Percentiles rank a stretch among this genome's conserved stretches.
Conservation (phyloP, 37 sponge, comb jelly and placozoan genomes). For the Halichondria panicea region DNA sequence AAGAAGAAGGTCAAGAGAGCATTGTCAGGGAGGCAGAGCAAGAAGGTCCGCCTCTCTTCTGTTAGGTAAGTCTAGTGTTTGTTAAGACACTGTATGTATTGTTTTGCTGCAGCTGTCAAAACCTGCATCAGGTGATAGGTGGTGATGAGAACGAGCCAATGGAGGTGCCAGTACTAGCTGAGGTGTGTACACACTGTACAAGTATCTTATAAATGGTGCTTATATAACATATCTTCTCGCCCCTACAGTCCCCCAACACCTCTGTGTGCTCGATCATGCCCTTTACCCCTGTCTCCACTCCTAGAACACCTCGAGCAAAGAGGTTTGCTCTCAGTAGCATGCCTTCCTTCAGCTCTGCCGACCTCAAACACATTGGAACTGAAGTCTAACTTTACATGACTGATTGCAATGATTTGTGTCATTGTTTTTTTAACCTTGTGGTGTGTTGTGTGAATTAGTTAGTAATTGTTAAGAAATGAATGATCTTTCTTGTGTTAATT, state of each 20-base stretch:
- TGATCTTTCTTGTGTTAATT: too few species aligned
- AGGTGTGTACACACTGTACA: too few species aligned
- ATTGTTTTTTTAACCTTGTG: too few species aligned
- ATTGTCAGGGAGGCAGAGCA: constrained; percentile 37
- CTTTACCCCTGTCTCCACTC: constrained; percentile 44
- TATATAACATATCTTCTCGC: not conserved
- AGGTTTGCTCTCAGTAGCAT: constrained; percentile 46
- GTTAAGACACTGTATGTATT: not conserved
- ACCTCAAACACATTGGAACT: constrained; percentile 38
- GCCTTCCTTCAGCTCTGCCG: constrained; percentile 55
- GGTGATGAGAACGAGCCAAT: constrained; percentile 53
- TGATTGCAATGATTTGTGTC: too few species aligned
- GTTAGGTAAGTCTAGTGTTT: constrained; percentile 14
- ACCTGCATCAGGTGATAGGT: constrained; percentile 37
- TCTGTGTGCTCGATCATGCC: constrained; percentile 17
- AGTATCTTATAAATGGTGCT: too few species aligned
- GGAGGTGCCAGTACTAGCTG: too few species aligned
- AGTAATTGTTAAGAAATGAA: too few species aligned
- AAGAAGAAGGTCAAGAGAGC: constrained; percentile 63
- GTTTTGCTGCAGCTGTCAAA: constrained; percentile 6
- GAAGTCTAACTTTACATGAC: too few species aligned
- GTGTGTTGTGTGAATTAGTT: too few species aligned
- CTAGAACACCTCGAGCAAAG: constrained; percentile 55
- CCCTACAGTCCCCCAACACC: constrained; percentile 9
- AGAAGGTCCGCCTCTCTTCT: constrained; percentile 22